These are phyloP conservation scores for Cyprinodon diabolis DNA, from an alignment of 2,797 vertebrate genomes.

Conservation along the genomic window DNA sequence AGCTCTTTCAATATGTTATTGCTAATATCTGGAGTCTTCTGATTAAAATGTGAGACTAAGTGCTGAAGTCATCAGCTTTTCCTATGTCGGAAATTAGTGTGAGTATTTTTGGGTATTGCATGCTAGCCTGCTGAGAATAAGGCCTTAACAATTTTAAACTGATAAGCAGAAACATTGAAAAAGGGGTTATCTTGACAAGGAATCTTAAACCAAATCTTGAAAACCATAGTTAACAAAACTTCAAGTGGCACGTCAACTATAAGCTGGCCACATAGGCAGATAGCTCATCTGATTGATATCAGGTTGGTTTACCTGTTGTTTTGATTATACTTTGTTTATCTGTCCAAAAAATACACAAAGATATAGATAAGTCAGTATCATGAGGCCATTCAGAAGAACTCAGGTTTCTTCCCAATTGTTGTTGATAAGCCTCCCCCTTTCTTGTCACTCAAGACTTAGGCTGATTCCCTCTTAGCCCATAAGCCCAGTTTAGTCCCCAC, in stretches of 20 bases:
- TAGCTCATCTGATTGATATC: neutral
- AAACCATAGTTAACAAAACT: too few species aligned
- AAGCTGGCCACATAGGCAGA: neutral
- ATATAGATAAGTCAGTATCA: conserved; percentile 62
- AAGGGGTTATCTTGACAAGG: too few species aligned
- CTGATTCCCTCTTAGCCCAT: conserved; percentile 70
- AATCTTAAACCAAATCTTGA: too few species aligned
- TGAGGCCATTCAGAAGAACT: conserved; percentile 61
- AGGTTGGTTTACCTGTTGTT: conserved; percentile 7
- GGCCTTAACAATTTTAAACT: too few species aligned
- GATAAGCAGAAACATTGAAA: too few species aligned
- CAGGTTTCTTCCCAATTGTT: conserved; percentile 58
- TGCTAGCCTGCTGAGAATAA: too few species aligned
- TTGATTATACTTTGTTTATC: conserved; percentile 40
- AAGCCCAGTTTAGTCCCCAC: conserved; percentile 72
- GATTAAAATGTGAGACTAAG: too few species aligned
- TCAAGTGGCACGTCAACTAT: neutral
- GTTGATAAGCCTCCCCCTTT: conserved; percentile 67
- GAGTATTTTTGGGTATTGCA: too few species aligned
- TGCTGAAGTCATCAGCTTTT: too few species aligned
- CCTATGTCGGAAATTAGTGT: too few species aligned
- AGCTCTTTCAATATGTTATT: too few species aligned
- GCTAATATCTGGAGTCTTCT: too few species aligned
- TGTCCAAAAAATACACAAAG: conserved; percentile 43
- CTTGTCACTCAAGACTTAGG: conserved; percentile 71